These are phyloP conservation scores for Bergia puertoricense DNA, from an alignment of 92 coral and sea anemone genomes.

Conservation along the genomic window DNA sequence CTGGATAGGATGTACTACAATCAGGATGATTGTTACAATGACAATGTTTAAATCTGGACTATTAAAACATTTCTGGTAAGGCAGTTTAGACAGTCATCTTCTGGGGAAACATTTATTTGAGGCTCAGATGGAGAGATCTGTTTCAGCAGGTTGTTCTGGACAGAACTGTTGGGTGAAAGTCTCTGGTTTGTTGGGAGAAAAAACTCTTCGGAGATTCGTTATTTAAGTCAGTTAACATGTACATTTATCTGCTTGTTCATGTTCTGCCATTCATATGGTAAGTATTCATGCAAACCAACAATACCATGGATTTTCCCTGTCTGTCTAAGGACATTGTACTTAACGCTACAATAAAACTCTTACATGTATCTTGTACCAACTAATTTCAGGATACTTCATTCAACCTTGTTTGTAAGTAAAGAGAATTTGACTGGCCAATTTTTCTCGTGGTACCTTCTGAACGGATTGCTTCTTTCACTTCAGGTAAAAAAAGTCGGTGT, in stretches of 20 bases:
- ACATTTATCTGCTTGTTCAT: background rate
- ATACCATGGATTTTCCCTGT: conserved; percentile 11
- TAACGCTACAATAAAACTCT: background rate
- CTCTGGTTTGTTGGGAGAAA: conserved; percentile 1
- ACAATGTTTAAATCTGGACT: background rate
- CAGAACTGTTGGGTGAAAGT: background rate
- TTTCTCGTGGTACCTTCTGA: conserved; percentile 44
- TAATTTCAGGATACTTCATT: conserved; percentile 41
- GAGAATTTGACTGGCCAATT: conserved; percentile 31
- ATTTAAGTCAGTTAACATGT: background rate
- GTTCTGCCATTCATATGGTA: background rate
- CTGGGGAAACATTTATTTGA: background rate
- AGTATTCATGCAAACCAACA: background rate
- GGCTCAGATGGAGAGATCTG: conserved; percentile 34
- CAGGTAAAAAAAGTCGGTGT: conserved; percentile 44
- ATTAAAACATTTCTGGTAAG: background rate
- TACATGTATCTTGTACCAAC: conserved; percentile 34
- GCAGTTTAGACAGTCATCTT: background rate
- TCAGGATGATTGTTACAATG: background rate
- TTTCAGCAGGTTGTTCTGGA: conserved; percentile 20
- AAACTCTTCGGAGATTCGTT: background rate
- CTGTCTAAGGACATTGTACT: conserved; percentile 8
- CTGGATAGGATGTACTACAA: background rate
- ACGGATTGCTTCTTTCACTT: conserved; percentile 41
- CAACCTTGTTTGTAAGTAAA: conserved; percentile 35